Percentiles rank a stretch among this genome's conserved stretches.
phyloP scores from a whole-genome alignment of 1,140 invertebrate species.

The Drosophila pandora region DNA sequence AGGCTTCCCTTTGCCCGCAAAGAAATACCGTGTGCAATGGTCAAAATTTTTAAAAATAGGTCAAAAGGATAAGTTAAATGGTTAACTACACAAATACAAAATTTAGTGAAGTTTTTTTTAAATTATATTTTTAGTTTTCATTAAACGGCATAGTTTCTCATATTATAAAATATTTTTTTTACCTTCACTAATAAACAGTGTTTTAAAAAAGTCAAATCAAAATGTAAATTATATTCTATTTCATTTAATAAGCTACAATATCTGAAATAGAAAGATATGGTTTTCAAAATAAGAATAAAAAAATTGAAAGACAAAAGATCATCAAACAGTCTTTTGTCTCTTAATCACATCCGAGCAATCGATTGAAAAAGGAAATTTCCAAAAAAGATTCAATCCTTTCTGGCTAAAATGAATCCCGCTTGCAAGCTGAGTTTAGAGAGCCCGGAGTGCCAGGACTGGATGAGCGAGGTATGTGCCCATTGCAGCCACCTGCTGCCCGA shows the following conservation, averaged over 20 bases:
- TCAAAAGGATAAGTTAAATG: neutral
- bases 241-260: too few relatives aligned
- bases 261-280: too few relatives aligned
- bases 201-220: too few relatives aligned
- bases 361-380: neutral
- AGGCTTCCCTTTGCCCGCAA: neutral
- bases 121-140: neutral
- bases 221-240: too few relatives aligned
- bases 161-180: too few relatives aligned
- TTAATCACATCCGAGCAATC: neutral
- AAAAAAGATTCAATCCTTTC: neutral
- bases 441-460: constrained; percentile 54
- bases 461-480: constrained; percentile 38
- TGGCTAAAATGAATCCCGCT: constrained; percentile 49
- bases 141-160: neutral
- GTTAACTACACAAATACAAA: neutral
- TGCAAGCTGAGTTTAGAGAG: constrained; percentile 42
- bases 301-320: neutral
- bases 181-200: too few relatives aligned
- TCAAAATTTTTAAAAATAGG: neutral
- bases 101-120: neutral
- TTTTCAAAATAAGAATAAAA: neutral
- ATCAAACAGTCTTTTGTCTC: neutral
- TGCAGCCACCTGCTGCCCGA: constrained; percentile 37
- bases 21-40: constrained; percentile 28